phyloP scores from a whole-genome alignment of 2,888 invertebrate genomes.

The Drosophila leonis region DNA sequence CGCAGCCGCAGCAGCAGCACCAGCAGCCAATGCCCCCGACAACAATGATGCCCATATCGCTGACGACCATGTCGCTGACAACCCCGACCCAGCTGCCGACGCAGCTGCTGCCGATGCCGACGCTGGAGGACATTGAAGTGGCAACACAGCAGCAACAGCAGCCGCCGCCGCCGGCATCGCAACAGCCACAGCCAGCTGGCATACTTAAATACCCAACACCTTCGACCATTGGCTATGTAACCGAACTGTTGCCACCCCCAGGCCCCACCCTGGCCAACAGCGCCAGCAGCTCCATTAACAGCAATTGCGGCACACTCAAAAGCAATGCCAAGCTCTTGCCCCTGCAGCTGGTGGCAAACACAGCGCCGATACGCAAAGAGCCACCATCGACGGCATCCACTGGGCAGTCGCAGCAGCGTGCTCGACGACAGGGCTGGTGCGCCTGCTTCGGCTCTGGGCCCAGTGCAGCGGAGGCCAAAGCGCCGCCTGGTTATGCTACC shows the following conservation, averaged over 20 bases:
- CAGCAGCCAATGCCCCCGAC: background rate
- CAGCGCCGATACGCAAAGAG: slow-evolving; percentile 53
- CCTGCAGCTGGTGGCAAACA: slow-evolving; percentile 56
- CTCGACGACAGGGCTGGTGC: slow-evolving; percentile 67
- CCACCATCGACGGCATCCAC: slow-evolving; percentile 33
- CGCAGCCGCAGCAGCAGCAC: background rate
- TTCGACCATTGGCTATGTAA: slow-evolving; percentile 51
- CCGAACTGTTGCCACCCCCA: slow-evolving; percentile 44
- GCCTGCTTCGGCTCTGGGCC: slow-evolving; percentile 58
- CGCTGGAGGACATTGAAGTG: slow-evolving; percentile 82
- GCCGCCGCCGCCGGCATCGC: slow-evolving; percentile 11
- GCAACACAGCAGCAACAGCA: slow-evolving; percentile 48
- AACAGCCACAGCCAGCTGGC: slow-evolving; percentile 52
- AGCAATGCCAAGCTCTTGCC: slow-evolving; percentile 76
- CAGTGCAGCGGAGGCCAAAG: slow-evolving; percentile 48
- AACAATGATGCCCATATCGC: slow-evolving; percentile 35
- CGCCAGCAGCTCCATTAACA: slow-evolving; percentile 45
- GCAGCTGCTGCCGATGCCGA: slow-evolving; percentile 81
- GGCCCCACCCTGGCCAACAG: slow-evolving; percentile 34
- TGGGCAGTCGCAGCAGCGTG: slow-evolving; percentile 58
- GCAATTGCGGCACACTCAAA: slow-evolving; percentile 77
- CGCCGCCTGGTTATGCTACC: slow-evolving; percentile 64
- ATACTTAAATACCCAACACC: slow-evolving; percentile 59
- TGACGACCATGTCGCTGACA: slow-evolving; percentile 41
- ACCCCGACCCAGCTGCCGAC: slow-evolving; percentile 51